A percentile compares a stretch with the other conserved stretches of the same genome.
Conservation (phyloP, 2,113 vertebrate genomes). For the Sapajus apella region DNA sequence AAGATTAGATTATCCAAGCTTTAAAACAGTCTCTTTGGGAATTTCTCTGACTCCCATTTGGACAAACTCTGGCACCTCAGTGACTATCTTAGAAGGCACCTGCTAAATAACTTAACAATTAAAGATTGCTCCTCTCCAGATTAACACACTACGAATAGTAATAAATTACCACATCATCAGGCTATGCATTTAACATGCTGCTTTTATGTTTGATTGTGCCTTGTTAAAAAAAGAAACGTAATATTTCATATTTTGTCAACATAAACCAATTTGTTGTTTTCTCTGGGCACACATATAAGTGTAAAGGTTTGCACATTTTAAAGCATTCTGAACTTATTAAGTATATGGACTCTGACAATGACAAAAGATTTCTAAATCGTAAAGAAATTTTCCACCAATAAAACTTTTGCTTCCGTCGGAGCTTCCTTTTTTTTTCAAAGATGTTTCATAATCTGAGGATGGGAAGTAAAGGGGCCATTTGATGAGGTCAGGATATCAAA, state of each 20-base stretch:
- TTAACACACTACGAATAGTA: not conserved
- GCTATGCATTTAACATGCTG: not conserved
- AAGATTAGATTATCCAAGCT: not conserved
- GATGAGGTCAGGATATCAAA: constrained; percentile 14
- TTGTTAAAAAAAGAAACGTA: not conserved
- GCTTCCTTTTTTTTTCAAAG: constrained; percentile 3
- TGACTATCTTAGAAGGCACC: not conserved
- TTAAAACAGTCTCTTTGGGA: not conserved
- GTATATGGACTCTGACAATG: not conserved
- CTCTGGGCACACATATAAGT: not conserved
- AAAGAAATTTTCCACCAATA: constrained; percentile 38
- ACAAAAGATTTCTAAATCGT: not conserved
- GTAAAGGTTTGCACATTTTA: not conserved
- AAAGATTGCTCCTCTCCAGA: not conserved
- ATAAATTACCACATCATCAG: not conserved
- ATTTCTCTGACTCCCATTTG: not conserved
- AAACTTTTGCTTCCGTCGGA: not conserved
- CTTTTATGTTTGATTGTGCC: not conserved
- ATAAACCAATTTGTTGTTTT: not conserved
- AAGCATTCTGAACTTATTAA: not conserved
- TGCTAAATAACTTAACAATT: not conserved
- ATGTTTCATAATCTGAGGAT: constrained; percentile 21
- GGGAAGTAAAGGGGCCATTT: not conserved
- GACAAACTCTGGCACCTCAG: not conserved
- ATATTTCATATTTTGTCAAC: not conserved